Evolutionary conservation across 2,888 invertebrate genomes (phyloP), one percentile per base, ranked within the genome.

Genomic region (Eurytoma californica): DNA sequence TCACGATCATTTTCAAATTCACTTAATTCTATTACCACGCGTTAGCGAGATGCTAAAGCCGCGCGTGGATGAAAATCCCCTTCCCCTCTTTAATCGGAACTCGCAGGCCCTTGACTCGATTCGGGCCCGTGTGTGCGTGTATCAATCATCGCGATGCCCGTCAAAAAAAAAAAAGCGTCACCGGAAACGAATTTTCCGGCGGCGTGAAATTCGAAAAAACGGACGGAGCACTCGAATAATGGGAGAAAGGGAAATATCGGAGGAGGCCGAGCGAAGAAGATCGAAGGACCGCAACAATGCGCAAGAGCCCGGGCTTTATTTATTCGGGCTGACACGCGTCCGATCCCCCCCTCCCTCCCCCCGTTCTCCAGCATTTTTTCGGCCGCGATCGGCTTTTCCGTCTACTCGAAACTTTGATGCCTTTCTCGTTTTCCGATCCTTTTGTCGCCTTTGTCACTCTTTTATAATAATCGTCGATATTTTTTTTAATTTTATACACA

Each of bases 121-220:
- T 4, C 39, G 7, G 2, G 39, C 2, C 7, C 39, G 4, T 39
- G 39, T 39, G 39, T 39, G 57, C 57, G 20, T 20, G 7, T 16
- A 66, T 66, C 66, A 66, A 66, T 66, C 66, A 66, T 66, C 14
- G 58, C 69, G 39, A 14, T 14, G 16, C 53, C 51, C 39, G 28
- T 63, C 63, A 39, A 5, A 30, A 13, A 14, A n/a, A n/a, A n/a
- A n/a, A n/a, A n/a, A n/a, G 13, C 1, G 7, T 24, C 47, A 63
- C 76, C 76, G 76, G 76, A 77, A 77, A 77, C 28, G 57, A 70
- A 70, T 77, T 77, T 77, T 66, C 77, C 66, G 66, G 24, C 66
- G 66, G 53, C 69, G 57, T 65, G 47, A 75, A 68, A 65, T 24
- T 28, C 63, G 58, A 55, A 68, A 72, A 30, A 39, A 3, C 53